A percentile compares a stretch with the other conserved stretches of the same genome.
Evolutionary conservation across 2,888 invertebrate genomes (phyloP).

Genomic region (Dastarcus helophoroides): DNA sequence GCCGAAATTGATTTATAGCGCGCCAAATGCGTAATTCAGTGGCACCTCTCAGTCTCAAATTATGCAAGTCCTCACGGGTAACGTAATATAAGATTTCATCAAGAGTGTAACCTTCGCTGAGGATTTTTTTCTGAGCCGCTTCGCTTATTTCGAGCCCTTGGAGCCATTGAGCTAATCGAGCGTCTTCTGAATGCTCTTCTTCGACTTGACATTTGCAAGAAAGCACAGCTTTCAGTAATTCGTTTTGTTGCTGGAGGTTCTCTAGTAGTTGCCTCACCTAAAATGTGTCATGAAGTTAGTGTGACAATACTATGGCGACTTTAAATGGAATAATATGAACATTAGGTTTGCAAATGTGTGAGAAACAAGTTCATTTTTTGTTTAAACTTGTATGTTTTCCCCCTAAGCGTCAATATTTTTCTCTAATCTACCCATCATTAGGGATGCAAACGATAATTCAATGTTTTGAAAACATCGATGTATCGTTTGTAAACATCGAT

Average conservation of each 20-base stretch:
- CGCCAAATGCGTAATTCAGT: slow-evolving; percentile 78
- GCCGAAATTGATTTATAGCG: slow-evolving; percentile 55
- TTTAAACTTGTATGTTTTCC: too few relatives aligned
- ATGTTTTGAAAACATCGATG: too few relatives aligned
- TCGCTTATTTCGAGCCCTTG: slow-evolving; percentile 55
- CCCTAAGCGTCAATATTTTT: too few relatives aligned
- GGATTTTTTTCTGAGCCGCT: slow-evolving; percentile 53
- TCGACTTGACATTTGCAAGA: slow-evolving; percentile 18
- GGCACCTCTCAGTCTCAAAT: slow-evolving; percentile 70
- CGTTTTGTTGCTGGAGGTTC: slow-evolving; percentile 21
- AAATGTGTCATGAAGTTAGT: slow-evolving; percentile 9
- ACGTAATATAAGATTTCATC: slow-evolving; percentile 69
- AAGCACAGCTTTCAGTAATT: slow-evolving; percentile 19
- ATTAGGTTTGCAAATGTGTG: too few relatives aligned
- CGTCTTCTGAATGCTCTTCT: slow-evolving; percentile 39
- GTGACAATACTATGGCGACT: too few relatives aligned
- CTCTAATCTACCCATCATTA: too few relatives aligned
- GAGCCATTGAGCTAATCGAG: slow-evolving; percentile 61
- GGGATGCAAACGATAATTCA: too few relatives aligned
- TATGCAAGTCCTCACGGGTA: slow-evolving; percentile 70
- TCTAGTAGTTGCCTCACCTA: slow-evolving; percentile 28
- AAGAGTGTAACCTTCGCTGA: slow-evolving; percentile 65
- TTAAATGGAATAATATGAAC: too few relatives aligned
- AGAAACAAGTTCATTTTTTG: too few relatives aligned
- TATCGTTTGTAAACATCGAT: too few relatives aligned